Percentiles rank a stretch among this genome's conserved stretches.
These are phyloP conservation scores for Eremophila alpestris DNA, from an alignment of 2,797 vertebrate species.

Conservation along the genomic window DNA sequence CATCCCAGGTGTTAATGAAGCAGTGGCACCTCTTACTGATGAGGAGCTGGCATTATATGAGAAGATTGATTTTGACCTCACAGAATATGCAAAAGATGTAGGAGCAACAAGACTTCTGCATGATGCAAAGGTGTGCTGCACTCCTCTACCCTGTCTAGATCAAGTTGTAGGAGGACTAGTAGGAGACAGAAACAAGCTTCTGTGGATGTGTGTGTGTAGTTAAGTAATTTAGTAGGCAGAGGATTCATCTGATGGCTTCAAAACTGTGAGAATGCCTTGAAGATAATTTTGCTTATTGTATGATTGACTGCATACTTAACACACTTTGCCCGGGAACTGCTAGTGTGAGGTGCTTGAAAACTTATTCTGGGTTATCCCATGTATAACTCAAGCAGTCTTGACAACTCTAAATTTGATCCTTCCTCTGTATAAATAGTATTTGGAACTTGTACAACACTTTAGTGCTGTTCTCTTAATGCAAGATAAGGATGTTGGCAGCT, in stretches of 20 bases:
- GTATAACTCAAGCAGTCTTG: background rate
- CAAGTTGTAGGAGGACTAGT: background rate
- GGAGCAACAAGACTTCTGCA: conserved; percentile 84
- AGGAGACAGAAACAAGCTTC: background rate
- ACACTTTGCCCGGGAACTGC: background rate
- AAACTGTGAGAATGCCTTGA: background rate
- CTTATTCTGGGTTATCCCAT: background rate
- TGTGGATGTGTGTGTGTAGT: background rate
- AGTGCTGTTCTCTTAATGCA: background rate
- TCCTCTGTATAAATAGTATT: background rate
- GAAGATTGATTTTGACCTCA: conserved; percentile 91
- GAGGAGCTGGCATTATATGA: conserved; percentile 88
- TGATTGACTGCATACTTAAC: background rate
- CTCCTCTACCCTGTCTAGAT: background rate
- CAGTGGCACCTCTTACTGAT: conserved; percentile 83
- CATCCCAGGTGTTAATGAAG: conserved; percentile 84
- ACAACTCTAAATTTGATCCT: background rate
- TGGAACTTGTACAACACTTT: background rate
- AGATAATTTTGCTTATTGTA: background rate
- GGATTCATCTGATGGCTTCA: background rate
- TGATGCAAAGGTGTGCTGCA: conserved; percentile 79
- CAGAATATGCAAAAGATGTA: conserved; percentile 87
- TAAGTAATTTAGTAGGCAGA: background rate
- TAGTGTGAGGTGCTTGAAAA: background rate
- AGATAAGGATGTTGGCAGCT: background rate